Evolutionary conservation across 2,113 vertebrate species (phyloP), one percentile per base, ranked within the genome.

Genomic region (Naja naja): DNA sequence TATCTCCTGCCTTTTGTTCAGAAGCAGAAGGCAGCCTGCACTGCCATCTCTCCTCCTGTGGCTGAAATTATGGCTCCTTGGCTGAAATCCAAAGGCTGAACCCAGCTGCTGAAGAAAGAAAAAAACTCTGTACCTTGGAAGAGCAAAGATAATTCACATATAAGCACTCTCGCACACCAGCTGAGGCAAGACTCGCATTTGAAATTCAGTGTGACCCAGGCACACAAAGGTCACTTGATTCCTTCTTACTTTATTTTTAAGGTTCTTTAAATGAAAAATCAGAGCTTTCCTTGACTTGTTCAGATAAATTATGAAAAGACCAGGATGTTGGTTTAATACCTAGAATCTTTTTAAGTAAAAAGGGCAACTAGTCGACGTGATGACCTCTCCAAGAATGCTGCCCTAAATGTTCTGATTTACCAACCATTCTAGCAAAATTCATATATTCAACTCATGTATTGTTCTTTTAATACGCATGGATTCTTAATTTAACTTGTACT

Each of bases 381-480:
- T 88, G 23, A 0, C 91, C 96, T 64, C 95, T 96, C 93, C 92
- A 92, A 11, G 93, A 93, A 95, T 27, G 39, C 10, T 20, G 69
- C 87, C 85, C 14, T 11, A 95, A 94, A 92, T 94, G 30, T 94
- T 95, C 90, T 94, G 45, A 89, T 93, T 93, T 90, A 88, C 74
- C 90, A 56, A 34, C 88, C 90, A 69, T 9, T 94, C 74, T 88
- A 95, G 5, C n/a, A 56, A 30, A 94, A 89, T 16, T 27, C 39
- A 94, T 92, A 89, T 2, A 87, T 81, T 53, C 27, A 91, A 4
- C 39, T 53, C 23, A 92, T 94, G 92, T 94, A 94, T 54, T 7
- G 55, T 25, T 54, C 4, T 58, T 23, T 23, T 95, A 52, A 16
- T 91, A 92, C 93, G 88, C 34, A 14, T 89, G 90, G 52, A 16